Evolutionary conservation across 2,888 invertebrate genomes (phyloP).

Genomic region (Apomyelois bistriatella): DNA sequence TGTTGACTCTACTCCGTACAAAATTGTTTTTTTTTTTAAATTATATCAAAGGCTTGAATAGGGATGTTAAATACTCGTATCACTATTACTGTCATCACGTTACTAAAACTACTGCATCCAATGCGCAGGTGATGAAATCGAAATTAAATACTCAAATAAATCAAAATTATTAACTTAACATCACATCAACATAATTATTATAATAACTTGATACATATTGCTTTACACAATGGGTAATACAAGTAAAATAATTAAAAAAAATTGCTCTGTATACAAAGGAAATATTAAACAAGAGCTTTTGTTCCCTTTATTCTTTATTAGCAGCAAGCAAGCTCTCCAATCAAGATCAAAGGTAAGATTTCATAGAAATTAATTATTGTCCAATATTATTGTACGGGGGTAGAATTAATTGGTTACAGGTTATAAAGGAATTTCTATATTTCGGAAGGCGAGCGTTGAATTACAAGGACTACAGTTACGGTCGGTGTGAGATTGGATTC

Average conservation of each 20-base stretch:
- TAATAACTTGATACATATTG: too few relatives aligned
- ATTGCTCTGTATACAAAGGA: neutral
- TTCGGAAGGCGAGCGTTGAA: neutral
- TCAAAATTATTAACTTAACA: too few relatives aligned
- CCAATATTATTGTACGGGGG: neutral
- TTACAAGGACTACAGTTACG: neutral
- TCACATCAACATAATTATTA: too few relatives aligned
- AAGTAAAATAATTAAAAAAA: too few relatives aligned
- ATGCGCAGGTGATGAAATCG: too few relatives aligned
- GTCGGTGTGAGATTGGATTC: neutral
- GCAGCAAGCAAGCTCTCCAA: slow-evolving; percentile 1
- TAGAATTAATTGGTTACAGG: neutral
- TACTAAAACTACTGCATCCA: too few relatives aligned
- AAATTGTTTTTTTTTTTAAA: neutral
- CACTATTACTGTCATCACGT: too few relatives aligned
- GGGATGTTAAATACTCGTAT: too few relatives aligned
- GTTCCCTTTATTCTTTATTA: neutral
- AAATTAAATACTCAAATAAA: too few relatives aligned
- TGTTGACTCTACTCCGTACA: neutral
- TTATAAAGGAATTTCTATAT: neutral
- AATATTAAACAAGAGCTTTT: neutral
- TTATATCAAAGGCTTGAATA: neutral
- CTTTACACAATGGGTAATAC: too few relatives aligned
- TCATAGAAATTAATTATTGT: neutral
- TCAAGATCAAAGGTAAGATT: neutral